Base-by-base conservation (phyloP, 2,797 vertebrate genomes). In the Lepilemur septentrionalis region DNA sequence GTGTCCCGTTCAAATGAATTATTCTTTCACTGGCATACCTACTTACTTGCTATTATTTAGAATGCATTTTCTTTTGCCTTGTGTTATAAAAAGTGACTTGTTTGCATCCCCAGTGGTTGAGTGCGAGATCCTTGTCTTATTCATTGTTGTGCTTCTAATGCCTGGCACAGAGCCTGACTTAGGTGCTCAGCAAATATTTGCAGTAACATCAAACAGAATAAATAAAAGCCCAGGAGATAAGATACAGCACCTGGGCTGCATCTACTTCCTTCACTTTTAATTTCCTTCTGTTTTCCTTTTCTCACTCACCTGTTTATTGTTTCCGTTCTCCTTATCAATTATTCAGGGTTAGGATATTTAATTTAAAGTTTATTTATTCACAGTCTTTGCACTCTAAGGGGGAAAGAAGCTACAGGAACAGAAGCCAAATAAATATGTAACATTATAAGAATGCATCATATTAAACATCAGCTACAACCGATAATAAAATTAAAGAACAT, bases 201-300 rank as follows among this genome's bases (percentile, higher is more conserved):
- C 2, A 8, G 18, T 81, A 46, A 79, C 52, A 78, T 57, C 55
- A 81, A 82, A 88, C 22, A 85, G 84, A 79, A 75, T 91, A 96
- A 94, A 96, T 55, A 91, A 91, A 87, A 91, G 63, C 18, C 65
- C 18, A 50, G 20, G 82, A 96, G 91, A 97, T 96, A 91, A 97
- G 96, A 97, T 95, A 95, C 93, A 96, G 72, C 3, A 3, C 52
- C 82, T 55, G 57, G 79, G 59, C 41, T 20, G 11, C 43, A 65
- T 50, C 18, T 28, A 92, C 35, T 83, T 76, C 81, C 41, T 86
- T 86, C 57, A 35, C 70, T 81, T 97, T 97, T 97, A 94, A 98
- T 97, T 96, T 97, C 93, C 96, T 92, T 83, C 46, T 95, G 35
- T 89, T 61, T 76, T 48, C 80, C 93, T 41, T 48, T 57, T 75